Percentiles rank a stretch among this genome's conserved stretches.
phyloP scores from a whole-genome alignment of 2,888 invertebrate species.

The Incurvaria masculella region DNA sequence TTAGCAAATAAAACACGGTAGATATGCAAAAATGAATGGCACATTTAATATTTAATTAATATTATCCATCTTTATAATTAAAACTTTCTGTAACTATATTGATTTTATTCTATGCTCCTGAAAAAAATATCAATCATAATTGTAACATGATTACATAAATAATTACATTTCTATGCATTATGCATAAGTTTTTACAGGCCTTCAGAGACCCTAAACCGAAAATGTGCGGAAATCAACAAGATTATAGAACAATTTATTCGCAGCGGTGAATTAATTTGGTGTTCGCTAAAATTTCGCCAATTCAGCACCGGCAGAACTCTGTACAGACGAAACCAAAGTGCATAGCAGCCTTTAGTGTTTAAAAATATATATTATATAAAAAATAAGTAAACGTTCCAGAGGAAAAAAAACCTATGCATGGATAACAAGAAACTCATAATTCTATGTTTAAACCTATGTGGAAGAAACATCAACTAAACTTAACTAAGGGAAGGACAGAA shows the following conservation, averaged over 20 bases:
- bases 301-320: no score
- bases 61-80: constrained; percentile 57
- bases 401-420: constrained; percentile 10
- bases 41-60: constrained; percentile 58
- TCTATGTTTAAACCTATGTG: constrained; percentile 35
- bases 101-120: constrained; percentile 43
- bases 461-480: constrained; percentile 46
- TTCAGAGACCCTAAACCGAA: constrained; percentile 16
- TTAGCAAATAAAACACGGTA: constrained; percentile 45
- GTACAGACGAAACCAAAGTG: no score
- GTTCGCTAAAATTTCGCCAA: constrained; percentile 1
- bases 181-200: constrained; percentile 21
- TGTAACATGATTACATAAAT: constrained; percentile 16
- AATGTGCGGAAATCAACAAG: constrained; percentile 12
- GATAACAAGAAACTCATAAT: constrained; percentile 40
- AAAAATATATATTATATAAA: no score
- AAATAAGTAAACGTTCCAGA: neutral
- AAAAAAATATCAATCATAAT: constrained; percentile 29
- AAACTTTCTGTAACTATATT: constrained; percentile 44
- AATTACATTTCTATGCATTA: constrained; percentile 19
- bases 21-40: constrained; percentile 55
- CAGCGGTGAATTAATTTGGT: constrained; percentile 12
- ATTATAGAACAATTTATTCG: constrained; percentile 6
- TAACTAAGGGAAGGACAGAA: constrained; percentile 26
- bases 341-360: no score